Evolutionary conservation across 1,140 invertebrate genomes (phyloP).

Genomic region (Mercenaria mercenaria): DNA sequence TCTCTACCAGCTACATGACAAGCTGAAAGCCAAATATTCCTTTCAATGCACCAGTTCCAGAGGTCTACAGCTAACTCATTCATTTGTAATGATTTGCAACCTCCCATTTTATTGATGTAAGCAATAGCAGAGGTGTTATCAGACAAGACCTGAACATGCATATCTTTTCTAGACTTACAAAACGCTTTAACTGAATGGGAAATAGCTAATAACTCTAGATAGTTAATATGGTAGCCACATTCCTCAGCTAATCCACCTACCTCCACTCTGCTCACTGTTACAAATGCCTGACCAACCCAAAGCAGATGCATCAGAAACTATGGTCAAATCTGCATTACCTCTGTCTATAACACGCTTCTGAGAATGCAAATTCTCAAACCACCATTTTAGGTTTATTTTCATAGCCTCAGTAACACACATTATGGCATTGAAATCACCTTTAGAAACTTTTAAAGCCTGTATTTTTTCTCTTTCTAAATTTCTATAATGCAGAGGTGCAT

Average conservation of each 20-base stretch:
- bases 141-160: neutral
- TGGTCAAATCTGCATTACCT: neutral
- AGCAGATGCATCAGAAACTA: neutral
- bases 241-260: constrained; percentile 15
- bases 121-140: neutral
- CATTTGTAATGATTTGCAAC: neutral
- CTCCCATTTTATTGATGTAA: neutral
- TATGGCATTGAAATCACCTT: neutral
- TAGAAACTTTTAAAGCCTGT: neutral
- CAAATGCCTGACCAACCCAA: constrained; percentile 18
- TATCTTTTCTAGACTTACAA: too few species aligned
- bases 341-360: constrained; percentile 11
- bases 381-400: constrained; percentile 18
- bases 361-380: neutral
- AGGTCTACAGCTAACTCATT: too few species aligned
- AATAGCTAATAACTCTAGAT: neutral
- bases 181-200: neutral
- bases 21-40: too few species aligned
- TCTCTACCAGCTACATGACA: too few species aligned
- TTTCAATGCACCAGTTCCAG: too few species aligned
- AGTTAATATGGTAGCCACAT: constrained; percentile 6
- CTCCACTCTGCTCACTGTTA: constrained; percentile 21
- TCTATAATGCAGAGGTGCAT: too few species aligned
- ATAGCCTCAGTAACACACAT: neutral
- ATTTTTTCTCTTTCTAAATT: too few species aligned